Conservation (phyloP, 2,888 invertebrate genomes). For the Vannuccia rotundouncinata region DNA sequence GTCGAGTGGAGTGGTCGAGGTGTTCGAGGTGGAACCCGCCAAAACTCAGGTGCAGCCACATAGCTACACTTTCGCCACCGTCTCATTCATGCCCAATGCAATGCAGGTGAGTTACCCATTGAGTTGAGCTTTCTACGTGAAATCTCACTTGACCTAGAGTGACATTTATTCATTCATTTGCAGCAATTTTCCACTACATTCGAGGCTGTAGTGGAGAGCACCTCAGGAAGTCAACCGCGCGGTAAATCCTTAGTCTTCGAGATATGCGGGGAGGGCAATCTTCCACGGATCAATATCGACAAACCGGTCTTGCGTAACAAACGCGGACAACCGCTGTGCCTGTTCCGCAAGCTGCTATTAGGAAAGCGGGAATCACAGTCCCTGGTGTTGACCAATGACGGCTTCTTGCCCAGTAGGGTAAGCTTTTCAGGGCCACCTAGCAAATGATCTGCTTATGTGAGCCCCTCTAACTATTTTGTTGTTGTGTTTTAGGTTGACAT, state of each 20-base stretch:
- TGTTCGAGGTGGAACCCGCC: conserved; percentile 55
- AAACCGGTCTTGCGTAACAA: conserved; percentile 54
- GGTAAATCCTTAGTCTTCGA: conserved; percentile 54
- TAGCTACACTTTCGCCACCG: conserved; percentile 52
- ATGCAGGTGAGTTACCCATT: conserved; percentile 50
- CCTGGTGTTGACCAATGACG: conserved; percentile 53
- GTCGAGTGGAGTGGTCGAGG: conserved; percentile 43
- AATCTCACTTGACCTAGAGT: background rate
- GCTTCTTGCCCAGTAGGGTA: conserved; percentile 55
- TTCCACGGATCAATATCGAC: conserved; percentile 52
- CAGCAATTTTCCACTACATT: conserved; percentile 2
- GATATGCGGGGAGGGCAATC: conserved; percentile 55
- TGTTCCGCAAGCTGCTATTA: conserved; percentile 52
- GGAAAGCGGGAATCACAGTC: conserved; percentile 49
- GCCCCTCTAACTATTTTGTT: too few species aligned
- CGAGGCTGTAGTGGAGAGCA: background rate
- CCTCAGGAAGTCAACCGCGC: conserved; percentile 45
- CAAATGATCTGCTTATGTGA: too few species aligned
- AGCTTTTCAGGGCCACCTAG: too few species aligned
- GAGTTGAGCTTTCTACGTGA: too few species aligned
- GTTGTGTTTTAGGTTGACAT: conserved; percentile 48
- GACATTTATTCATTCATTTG: background rate
- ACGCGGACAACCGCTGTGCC: conserved; percentile 53
- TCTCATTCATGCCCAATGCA: conserved; percentile 55
- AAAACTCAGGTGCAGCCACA: conserved; percentile 53